Percentiles rank a stretch among this genome's conserved stretches.
Evolutionary conservation across 2,888 invertebrate genomes (phyloP).

Genomic region (Isotomurus palustris): DNA sequence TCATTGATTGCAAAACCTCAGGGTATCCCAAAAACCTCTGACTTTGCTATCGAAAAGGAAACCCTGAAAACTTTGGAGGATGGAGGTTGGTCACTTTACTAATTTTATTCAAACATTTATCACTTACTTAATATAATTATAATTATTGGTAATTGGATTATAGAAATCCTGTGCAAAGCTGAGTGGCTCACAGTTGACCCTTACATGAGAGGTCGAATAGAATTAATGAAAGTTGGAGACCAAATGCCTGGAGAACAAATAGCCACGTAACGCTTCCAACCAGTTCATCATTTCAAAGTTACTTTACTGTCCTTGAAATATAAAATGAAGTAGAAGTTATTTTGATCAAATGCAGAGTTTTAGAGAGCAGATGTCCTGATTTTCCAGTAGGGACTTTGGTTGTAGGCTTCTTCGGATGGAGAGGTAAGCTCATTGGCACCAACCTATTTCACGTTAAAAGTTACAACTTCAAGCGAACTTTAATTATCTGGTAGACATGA

Average conservation of each 20-base stretch:
- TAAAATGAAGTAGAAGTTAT: too few relatives aligned
- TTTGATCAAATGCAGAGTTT: too few relatives aligned
- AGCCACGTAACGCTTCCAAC: too few relatives aligned
- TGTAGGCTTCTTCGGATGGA: constrained; percentile 65
- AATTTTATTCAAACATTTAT: neutral
- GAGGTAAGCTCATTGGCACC: constrained; percentile 42
- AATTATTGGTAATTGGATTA: neutral
- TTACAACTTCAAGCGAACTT: neutral
- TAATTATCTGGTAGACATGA: constrained; percentile 16
- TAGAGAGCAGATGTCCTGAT: constrained; percentile 48
- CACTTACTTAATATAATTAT: neutral
- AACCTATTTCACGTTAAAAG: neutral
- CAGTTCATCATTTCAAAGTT: too few relatives aligned
- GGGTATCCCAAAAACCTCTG: constrained; percentile 62
- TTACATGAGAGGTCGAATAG: constrained; percentile 55
- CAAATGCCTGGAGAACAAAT: constrained; percentile 68
- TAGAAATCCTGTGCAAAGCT: constrained; percentile 59
- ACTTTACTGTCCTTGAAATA: too few relatives aligned
- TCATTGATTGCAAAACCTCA: constrained; percentile 60
- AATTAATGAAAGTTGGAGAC: constrained; percentile 53
- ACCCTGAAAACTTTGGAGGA: constrained; percentile 60
- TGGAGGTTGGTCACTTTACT: constrained; percentile 51
- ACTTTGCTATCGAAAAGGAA: constrained; percentile 65
- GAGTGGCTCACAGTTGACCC: constrained; percentile 70
- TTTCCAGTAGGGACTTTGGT: constrained; percentile 64